Base-by-base conservation (phyloP, 2,797 vertebrate species). In the Lithobates pipiens region DNA sequence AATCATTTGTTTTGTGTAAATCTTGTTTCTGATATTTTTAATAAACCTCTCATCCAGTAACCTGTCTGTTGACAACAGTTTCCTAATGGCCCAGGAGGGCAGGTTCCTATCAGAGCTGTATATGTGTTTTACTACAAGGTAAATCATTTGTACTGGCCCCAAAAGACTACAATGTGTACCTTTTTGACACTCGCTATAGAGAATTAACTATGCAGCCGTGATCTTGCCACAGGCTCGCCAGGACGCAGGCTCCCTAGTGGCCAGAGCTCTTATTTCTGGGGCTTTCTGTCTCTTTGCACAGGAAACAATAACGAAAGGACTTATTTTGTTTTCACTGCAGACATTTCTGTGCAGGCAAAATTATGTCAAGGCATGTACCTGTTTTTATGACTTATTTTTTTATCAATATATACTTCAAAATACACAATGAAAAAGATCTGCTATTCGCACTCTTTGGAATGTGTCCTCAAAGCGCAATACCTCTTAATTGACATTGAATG, bases 151-250 rank as follows among this genome's bases (percentile, higher is more conserved):
- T 72, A 61, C 54, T 63, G 50, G 67, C 68, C 83, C 76, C 70
- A 63, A 83, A 76, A 69, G 50, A 18, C 65, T 69, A 61, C 23
- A 44, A 42, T 61, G 16, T 73, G 27, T 34, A 81, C 46, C n/a
- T 50, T 69, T 81, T 81, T 15, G 46, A 54, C 68, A 57, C 32
- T 32, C 3, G n/a, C 44, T 57, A 25, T 50, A 68, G 25, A 67
- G 42, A 70, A 72, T 72, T 69, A 81, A 50, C 72, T 71, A 72
- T 61, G 32, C 29, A 72, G 68, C 29, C 36, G 79, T 36, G 79
- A 81, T 81, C 69, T 72, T 81, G 69, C 79, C 69, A 61, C 46
- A n/a, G 79, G 79, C 79, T 57, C 54, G 69, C 63, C 78, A 80
- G 78, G 34, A 71, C 44, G 70, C 71, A 36, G 10, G 23, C n/a